phyloP scores from a whole-genome alignment of 2,888 invertebrate genomes.

The Exocentrus adspersus region DNA sequence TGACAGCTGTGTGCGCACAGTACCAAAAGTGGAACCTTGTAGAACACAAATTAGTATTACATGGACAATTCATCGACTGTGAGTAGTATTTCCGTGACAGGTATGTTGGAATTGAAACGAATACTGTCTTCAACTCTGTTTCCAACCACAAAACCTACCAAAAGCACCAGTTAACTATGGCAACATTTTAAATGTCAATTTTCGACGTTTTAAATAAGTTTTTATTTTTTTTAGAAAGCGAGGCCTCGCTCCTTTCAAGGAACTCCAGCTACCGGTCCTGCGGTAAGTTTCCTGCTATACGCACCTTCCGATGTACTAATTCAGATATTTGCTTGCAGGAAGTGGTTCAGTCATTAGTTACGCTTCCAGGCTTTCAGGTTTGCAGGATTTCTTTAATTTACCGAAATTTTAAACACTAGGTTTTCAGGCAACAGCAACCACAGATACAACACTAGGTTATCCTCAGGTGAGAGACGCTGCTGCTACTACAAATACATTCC shows the following conservation, averaged over 20 bases:
- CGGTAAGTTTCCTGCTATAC: background rate
- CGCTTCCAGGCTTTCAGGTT: too few relatives aligned
- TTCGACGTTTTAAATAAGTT: background rate
- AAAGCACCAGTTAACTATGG: too few relatives aligned
- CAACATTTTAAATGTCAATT: background rate
- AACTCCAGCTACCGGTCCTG: background rate
- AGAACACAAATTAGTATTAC: background rate
- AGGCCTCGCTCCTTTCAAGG: background rate
- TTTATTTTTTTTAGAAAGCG: constrained; percentile 22
- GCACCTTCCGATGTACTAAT: background rate
- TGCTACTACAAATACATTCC: background rate
- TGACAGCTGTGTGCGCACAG: background rate
- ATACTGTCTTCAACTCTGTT: too few relatives aligned
- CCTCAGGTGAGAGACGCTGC: constrained; percentile 20
- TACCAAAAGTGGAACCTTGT: too few relatives aligned
- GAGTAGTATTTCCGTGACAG: constrained; percentile 17
- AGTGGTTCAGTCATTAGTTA: too few relatives aligned
- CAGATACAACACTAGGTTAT: constrained; percentile 29
- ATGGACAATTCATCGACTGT: constrained; percentile 16
- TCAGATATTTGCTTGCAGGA: background rate
- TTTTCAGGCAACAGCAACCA: constrained; percentile 26
- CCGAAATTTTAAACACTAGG: too few relatives aligned
- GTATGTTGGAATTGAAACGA: constrained; percentile 6
- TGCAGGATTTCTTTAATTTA: too few relatives aligned
- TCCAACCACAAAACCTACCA: too few relatives aligned